These are phyloP conservation scores for Tolmerus cingulatus DNA, from an alignment of 2,888 invertebrate species.

Conservation along the genomic window DNA sequence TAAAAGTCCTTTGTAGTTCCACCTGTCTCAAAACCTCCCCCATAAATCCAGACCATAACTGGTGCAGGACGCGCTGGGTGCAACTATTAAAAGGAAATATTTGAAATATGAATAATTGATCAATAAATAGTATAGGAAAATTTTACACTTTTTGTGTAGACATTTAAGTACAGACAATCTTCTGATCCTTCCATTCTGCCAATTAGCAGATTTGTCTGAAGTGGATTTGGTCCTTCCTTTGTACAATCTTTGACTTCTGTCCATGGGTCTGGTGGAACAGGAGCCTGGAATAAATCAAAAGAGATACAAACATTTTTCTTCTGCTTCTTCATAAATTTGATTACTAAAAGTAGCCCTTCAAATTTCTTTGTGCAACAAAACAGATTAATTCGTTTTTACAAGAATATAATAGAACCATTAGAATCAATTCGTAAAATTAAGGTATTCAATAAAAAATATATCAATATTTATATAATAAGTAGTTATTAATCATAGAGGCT, in stretches of 20 bases:
- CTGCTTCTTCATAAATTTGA: background rate
- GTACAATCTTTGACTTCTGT: slow-evolving; percentile 61
- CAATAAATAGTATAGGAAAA: background rate
- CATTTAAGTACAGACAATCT: slow-evolving; percentile 67
- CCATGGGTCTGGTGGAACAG: slow-evolving; percentile 63
- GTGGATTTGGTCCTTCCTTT: slow-evolving; percentile 56
- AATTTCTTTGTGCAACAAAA: too few relatives aligned
- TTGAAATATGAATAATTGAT: background rate
- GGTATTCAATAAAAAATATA: too few relatives aligned
- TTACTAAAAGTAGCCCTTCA: too few relatives aligned
- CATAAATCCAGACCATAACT: slow-evolving; percentile 66
- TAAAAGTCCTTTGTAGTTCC: slow-evolving; percentile 62
- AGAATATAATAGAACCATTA: too few relatives aligned
- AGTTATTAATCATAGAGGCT: background rate
- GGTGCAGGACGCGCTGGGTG: slow-evolving; percentile 55
- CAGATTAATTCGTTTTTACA: too few relatives aligned
- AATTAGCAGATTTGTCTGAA: slow-evolving; percentile 58
- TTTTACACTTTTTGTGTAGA: slow-evolving; percentile 60
- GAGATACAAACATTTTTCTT: background rate
- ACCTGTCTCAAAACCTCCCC: slow-evolving; percentile 65
- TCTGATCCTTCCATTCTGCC: slow-evolving; percentile 64
- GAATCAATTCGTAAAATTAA: too few relatives aligned
- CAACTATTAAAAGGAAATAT: slow-evolving; percentile 43
- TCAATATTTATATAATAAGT: too few relatives aligned
- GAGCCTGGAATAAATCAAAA: slow-evolving; percentile 55